These are phyloP conservation scores for Synergus japonicus DNA, from an alignment of 2,888 invertebrate species.

Conservation along the genomic window DNA sequence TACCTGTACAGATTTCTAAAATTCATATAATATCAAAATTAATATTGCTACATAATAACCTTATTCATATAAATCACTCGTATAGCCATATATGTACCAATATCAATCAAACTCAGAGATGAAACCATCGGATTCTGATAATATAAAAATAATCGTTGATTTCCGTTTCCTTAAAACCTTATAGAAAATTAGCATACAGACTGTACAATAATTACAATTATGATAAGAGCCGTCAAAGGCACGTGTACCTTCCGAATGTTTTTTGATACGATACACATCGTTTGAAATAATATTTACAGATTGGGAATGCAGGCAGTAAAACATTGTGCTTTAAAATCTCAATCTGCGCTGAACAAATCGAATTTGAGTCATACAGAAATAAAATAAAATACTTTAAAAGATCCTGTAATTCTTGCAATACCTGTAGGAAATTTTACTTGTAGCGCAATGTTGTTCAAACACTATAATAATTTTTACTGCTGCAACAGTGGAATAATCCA, in stretches of 20 bases:
- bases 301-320: slow-evolving; percentile 54
- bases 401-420: neutral
- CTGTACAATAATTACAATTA: slow-evolving; percentile 57
- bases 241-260: slow-evolving; percentile 45
- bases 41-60: slow-evolving; percentile 51
- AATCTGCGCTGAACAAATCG: neutral
- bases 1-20: slow-evolving; percentile 45
- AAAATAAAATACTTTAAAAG: neutral
- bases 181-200: slow-evolving; percentile 47
- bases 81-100: slow-evolving; percentile 19
- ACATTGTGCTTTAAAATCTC: slow-evolving; percentile 25
- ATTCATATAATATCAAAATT: slow-evolving; percentile 42
- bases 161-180: slow-evolving; percentile 46
- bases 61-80: slow-evolving; percentile 32
- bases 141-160: slow-evolving; percentile 45
- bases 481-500: slow-evolving; percentile 41
- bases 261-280: slow-evolving; percentile 30
- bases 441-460: neutral
- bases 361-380: slow-evolving; percentile 1
- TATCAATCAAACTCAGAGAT: slow-evolving; percentile 3
- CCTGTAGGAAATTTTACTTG: neutral
- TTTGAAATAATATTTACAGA: slow-evolving; percentile 46
- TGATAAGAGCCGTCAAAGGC: slow-evolving; percentile 52
- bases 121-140: slow-evolving; percentile 25
- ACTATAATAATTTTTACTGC: slow-evolving; percentile 41